Evolutionary conservation across 2,888 invertebrate species (phyloP), one percentile per base, ranked within the genome.

Genomic region (Stenoptilia bipunctidactyla): DNA sequence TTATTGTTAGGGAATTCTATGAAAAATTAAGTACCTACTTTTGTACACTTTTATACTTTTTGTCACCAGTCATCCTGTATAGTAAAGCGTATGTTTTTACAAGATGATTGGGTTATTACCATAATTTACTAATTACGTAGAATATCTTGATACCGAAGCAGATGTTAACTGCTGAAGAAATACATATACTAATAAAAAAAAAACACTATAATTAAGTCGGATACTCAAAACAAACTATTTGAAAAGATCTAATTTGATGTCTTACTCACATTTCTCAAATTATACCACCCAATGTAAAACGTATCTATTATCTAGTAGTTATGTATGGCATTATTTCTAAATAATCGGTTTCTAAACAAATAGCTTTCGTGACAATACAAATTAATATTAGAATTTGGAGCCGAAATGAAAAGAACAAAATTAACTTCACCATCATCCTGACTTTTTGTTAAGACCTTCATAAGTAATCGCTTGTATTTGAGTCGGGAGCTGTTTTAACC

Each of bases 161-260:
- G 71, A 74, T 73, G 74, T 62, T 61, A 56, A 50, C 48, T 51
- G 3, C 20, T 20, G 20, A 20, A 20, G n/a, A n/a, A n/a, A n/a
- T 8, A 20, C 20, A 8, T 8, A 20, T 20, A 20, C 3, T 20
- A 20, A 20, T 20, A 3, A 76, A 71, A 71, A 75, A 70, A 58
- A 74, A 76, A 79, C 68, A 64, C 64, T 63, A 66, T 67, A 65
- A 72, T 74, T 66, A 20, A 20, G 8, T n/a, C n/a, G n/a, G 8
- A 20, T 5, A 20, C 20, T 67, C 64, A 67, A 70, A 68, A 66
- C 64, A 58, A 58, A 68, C 8, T 20, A 3, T 20, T 59, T 57
- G 58, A 60, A 60, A 73, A 70, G 67, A 68, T 72, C 68, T 66
- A 61, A 61, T 71, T 62, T 69, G 67, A 76, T 66, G 67, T 73